Conservation (phyloP, 2,797 vertebrate species). For the Leucoraja ocellata region DNA sequence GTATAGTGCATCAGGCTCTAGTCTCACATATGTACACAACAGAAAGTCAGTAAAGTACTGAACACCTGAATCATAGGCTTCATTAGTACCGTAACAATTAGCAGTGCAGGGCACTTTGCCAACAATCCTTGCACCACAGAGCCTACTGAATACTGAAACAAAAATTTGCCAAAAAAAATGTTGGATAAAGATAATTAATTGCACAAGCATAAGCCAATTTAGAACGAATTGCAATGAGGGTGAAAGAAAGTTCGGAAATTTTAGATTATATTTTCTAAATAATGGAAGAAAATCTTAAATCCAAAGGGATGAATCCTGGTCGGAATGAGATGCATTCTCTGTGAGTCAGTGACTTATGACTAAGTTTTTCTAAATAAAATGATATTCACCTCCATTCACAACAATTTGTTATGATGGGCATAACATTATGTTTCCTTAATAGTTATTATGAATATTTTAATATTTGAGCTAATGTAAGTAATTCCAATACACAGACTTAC, state of each 20-base stretch:
- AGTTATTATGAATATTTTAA: neutral
- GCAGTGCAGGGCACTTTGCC: too few species aligned
- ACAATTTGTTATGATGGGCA: neutral
- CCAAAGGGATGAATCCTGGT: neutral
- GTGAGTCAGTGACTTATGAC: neutral
- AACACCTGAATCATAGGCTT: too few species aligned
- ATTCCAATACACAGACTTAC: slow-evolving; percentile 58
- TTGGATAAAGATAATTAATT: neutral
- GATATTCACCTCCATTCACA: neutral
- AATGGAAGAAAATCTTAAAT: neutral
- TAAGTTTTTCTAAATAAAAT: slow-evolving; percentile 1
- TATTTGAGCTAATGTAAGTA: neutral
- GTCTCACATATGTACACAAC: too few species aligned
- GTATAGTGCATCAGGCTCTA: too few species aligned
- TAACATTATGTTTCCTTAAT: neutral
- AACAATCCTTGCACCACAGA: too few species aligned
- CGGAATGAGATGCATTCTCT: neutral
- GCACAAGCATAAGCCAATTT: neutral
- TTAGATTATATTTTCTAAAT: neutral
- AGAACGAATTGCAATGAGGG: neutral
- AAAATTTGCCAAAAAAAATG: neutral
- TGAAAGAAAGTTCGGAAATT: neutral
- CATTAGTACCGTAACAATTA: too few species aligned
- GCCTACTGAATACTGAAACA: neutral
- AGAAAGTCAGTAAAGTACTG: too few species aligned